Base-by-base conservation (phyloP, 1,140 invertebrate species). In the Ostrea edulis region DNA sequence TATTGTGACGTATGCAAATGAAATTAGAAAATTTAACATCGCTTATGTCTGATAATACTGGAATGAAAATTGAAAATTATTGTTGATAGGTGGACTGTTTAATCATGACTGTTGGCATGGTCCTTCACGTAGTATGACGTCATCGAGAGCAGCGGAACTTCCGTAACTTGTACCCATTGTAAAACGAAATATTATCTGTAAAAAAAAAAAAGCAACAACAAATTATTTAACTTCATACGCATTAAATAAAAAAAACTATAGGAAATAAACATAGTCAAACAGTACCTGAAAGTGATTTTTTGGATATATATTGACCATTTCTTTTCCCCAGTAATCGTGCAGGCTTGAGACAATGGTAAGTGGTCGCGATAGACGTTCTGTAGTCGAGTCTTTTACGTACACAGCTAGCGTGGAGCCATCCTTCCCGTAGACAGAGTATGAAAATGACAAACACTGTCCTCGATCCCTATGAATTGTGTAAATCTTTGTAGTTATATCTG, bases 141-240 rank as follows among this genome's bases (percentile, higher is more conserved):
- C 86, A 84, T 91, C 91, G 35, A 91, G 20, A 29, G 90, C 82
- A 82, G 86, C 89, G n/a, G 88, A 87, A 65, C 88, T 90, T 12
- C 88, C 89, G 17, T 88, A 84, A 22, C 87, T 77, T 14, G 86
- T 87, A 3, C 91, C 91, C 35, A 90, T 87, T n/a, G 86, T 82
- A 82, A 86, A 89, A 82, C 89, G 86, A 87, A 92, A 91, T 7
- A 89, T 77, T 68, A 92, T 84, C 90, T 92, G 86, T n/a, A 89
- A 90, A 86, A 44, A 35, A 86, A 55, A 89, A 81, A 81, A 68
- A 2, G 71, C 0, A 82, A 53, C 29, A 17, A 58, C n/a, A n/a
- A 65, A 22, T 44, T 44, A 44, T 44, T 20, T n/a, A 20, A 62
- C 7, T 62, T 11, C 58, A 62, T 17, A 14, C 12, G 12, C n/a